Percentiles rank a stretch among this genome's conserved stretches.
Conservation (phyloP, 2,797 vertebrate species). For the Clarias platycephalus region DNA sequence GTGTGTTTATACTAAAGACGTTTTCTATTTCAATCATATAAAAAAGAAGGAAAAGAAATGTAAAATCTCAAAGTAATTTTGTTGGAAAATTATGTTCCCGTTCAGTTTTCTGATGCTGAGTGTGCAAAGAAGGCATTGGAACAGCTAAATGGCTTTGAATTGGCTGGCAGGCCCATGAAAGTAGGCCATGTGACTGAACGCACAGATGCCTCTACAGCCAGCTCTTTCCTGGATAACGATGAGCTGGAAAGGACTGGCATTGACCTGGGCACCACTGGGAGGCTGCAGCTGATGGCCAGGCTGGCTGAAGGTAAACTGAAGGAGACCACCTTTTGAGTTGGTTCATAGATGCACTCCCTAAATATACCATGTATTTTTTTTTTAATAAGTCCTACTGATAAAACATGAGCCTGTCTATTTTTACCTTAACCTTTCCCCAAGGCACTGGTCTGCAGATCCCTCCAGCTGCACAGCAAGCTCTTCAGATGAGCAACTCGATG, state of each 20-base stretch:
- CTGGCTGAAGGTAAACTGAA: constrained; percentile 85
- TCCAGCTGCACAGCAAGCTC: constrained; percentile 91
- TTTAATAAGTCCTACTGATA: background rate
- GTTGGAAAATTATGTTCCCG: background rate
- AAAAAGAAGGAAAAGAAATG: background rate
- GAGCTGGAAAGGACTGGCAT: constrained; percentile 92
- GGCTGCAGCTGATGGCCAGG: constrained; percentile 93
- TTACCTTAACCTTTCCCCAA: constrained; percentile 53
- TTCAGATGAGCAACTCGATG: constrained; percentile 94
- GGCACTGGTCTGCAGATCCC: constrained; percentile 95
- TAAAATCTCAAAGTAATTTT: background rate
- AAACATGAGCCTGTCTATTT: background rate
- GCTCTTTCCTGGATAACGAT: constrained; percentile 91
- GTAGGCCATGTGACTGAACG: constrained; percentile 95
- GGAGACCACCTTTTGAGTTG: background rate
- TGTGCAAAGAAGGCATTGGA: constrained; percentile 97
- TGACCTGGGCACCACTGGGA: constrained; percentile 90
- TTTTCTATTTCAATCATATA: background rate
- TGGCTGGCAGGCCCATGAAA: constrained; percentile 96
- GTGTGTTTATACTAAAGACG: constrained; percentile 69
- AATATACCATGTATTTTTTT: background rate
- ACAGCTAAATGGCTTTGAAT: constrained; percentile 93
- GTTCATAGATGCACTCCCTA: background rate
- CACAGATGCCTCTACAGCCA: constrained; percentile 84
- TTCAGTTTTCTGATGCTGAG: constrained; percentile 90